These are phyloP conservation scores for Heteromyza rotundicornis DNA, from an alignment of 2,888 invertebrate genomes.

Conservation along the genomic window DNA sequence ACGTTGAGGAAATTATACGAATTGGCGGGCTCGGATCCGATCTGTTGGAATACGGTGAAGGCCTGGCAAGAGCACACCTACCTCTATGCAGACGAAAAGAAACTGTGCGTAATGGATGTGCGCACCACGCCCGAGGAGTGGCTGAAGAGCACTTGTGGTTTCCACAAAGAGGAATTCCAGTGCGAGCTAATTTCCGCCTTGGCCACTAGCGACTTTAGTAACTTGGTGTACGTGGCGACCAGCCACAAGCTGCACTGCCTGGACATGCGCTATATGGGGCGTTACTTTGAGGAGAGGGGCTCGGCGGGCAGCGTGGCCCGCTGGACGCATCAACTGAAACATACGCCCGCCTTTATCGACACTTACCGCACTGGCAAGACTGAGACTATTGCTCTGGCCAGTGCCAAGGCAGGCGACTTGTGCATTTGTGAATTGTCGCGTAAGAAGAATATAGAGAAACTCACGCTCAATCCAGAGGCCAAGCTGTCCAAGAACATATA, in stretches of 20 bases:
- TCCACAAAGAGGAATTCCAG: constrained; percentile 9
- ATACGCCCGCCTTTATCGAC: constrained; percentile 49
- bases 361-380: constrained; percentile 33
- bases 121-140: constrained; percentile 42
- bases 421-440: constrained; percentile 47
- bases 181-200: constrained; percentile 52
- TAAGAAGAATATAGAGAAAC: constrained; percentile 17
- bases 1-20: constrained; percentile 31
- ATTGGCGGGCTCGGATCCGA: constrained; percentile 18
- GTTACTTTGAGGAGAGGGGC: constrained; percentile 32
- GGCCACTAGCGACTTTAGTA: constrained; percentile 42
- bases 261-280: constrained; percentile 47
- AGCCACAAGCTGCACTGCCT: constrained; percentile 55
- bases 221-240: constrained; percentile 53
- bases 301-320: constrained; percentile 35
- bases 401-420: constrained; percentile 45
- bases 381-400: constrained; percentile 49
- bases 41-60: constrained; percentile 48
- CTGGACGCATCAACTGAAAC: constrained; percentile 57
- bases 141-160: constrained; percentile 24
- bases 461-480: constrained; percentile 9
- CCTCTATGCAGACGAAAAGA: constrained; percentile 44
- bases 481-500: constrained; percentile 28
- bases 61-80: constrained; percentile 43
- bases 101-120: constrained; percentile 47